Evolutionary conservation across 2,113 vertebrate species (phyloP).

Genomic region (Myrmophylax atrothorax): DNA sequence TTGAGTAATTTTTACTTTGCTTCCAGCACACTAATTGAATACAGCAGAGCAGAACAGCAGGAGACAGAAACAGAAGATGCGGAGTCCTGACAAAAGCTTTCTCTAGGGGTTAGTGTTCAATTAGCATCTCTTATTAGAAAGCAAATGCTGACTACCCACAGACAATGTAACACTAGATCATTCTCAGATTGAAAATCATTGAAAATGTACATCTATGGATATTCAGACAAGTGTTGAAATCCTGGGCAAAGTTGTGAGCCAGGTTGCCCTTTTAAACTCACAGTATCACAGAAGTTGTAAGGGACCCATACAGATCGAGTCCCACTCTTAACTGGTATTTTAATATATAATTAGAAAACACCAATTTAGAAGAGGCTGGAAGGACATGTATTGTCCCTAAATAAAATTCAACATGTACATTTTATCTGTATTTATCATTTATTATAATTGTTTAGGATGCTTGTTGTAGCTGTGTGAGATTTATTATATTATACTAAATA

Average conservation of each 20-base stretch:
- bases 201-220: background rate
- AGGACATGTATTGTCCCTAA: background rate
- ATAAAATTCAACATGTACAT: background rate
- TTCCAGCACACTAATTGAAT: constrained; percentile 71
- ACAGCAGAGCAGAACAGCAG: constrained; percentile 60
- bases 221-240: background rate
- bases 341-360: background rate
- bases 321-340: background rate
- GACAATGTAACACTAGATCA: constrained; percentile 19
- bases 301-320: background rate
- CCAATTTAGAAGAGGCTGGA: background rate
- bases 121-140: constrained; percentile 61
- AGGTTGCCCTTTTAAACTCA: background rate
- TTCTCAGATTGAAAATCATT: constrained; percentile 15
- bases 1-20: constrained; percentile 58
- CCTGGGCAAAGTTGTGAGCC: background rate
- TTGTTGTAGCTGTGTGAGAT: background rate
- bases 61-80: constrained; percentile 34
- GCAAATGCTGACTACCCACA: constrained; percentile 16
- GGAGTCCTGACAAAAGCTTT: constrained; percentile 57
- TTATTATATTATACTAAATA: background rate
- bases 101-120: constrained; percentile 55
- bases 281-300: background rate
- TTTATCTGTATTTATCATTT: background rate
- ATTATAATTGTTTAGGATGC: background rate